phyloP scores from a whole-genome alignment of 2,113 vertebrate species.

The Corythornis madagascariensis region DNA sequence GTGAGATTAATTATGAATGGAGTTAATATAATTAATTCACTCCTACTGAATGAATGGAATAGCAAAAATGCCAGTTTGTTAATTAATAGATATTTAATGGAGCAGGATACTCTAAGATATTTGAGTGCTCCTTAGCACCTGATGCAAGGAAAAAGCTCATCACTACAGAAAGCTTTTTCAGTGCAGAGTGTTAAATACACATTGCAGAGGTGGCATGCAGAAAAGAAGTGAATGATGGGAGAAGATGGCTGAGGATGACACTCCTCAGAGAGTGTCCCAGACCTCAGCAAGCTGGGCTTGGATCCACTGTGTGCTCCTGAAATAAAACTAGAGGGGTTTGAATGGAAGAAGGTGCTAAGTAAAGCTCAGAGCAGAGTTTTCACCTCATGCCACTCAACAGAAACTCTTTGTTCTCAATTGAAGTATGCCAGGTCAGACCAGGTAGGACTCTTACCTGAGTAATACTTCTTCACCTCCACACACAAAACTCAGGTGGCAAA shows the following conservation, averaged over 20 bases:
- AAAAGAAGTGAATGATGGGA: background rate
- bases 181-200: background rate
- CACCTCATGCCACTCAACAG: background rate
- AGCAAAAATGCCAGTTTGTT: background rate
- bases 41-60: constrained; percentile 15
- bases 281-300: background rate
- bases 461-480: background rate
- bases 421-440: background rate
- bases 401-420: background rate
- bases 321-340: background rate
- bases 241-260: background rate
- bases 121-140: background rate
- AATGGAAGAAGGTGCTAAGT: background rate
- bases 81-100: background rate
- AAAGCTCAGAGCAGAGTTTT: background rate
- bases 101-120: background rate
- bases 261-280: background rate
- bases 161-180: background rate
- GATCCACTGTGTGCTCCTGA: background rate
- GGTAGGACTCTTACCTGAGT: background rate
- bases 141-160: background rate
- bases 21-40: background rate
- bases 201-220: background rate
- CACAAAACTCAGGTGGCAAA: constrained; percentile 9
- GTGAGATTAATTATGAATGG: constrained; percentile 6